Percentiles rank a stretch among this genome's conserved stretches.
These are phyloP conservation scores for Drosophila prolongata DNA, from an alignment of 2,888 invertebrate genomes.

Conservation along the genomic window DNA sequence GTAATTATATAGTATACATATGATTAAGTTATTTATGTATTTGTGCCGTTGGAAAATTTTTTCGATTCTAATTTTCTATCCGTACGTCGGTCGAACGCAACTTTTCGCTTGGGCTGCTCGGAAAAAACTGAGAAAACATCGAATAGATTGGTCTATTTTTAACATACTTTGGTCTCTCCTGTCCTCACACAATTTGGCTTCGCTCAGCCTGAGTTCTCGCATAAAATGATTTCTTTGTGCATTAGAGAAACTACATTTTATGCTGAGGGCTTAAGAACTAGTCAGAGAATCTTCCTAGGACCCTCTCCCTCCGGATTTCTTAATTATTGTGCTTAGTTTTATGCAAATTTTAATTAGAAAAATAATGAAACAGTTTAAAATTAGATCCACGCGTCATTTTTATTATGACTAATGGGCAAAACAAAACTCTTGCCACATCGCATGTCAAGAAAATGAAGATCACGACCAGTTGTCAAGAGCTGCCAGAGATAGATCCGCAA, in stretches of 20 bases:
- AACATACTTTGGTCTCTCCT: constrained; percentile 47
- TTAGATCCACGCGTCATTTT: constrained; percentile 71
- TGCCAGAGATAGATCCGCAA: constrained; percentile 23
- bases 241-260: constrained; percentile 22
- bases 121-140: constrained; percentile 81
- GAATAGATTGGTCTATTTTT: constrained; percentile 80
- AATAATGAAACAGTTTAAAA: constrained; percentile 58
- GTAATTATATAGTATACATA: constrained; percentile 52
- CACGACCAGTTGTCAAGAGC: constrained; percentile 25
- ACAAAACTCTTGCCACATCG: constrained; percentile 57
- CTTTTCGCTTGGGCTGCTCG: constrained; percentile 81
- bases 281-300: constrained; percentile 1
- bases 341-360: constrained; percentile 59
- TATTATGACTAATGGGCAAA: constrained; percentile 62
- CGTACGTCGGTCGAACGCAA: constrained; percentile 61
- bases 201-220: constrained; percentile 17
- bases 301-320: constrained; percentile 25
- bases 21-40: constrained; percentile 41
- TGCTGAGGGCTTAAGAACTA: constrained; percentile 1
- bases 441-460: constrained; percentile 57
- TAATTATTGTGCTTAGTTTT: constrained; percentile 38
- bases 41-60: constrained; percentile 42
- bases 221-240: constrained; percentile 18
- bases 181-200: background rate
- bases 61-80: constrained; percentile 29